Conservation (phyloP, 2,113 vertebrate genomes). For the Apteryx owenii region DNA sequence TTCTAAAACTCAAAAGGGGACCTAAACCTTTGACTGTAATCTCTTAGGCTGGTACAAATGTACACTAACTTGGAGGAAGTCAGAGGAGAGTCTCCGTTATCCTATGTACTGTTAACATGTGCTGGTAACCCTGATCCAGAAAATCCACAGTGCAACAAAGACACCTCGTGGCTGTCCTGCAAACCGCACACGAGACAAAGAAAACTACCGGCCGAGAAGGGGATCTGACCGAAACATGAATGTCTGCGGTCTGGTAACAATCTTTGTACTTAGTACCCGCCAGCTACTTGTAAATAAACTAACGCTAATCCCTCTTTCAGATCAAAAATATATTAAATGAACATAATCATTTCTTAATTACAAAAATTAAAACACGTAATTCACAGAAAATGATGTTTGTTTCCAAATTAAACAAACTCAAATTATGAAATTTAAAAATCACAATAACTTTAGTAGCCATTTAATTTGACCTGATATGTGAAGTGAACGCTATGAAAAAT, state of each 20-base stretch:
- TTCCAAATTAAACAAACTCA: background rate
- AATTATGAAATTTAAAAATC: background rate
- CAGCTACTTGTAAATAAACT: rapidly evolving
- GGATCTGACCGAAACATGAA: rapidly evolving
- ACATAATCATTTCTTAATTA: background rate
- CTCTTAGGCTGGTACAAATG: background rate
- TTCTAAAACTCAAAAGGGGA: background rate
- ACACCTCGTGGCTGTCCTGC: constrained; percentile 73
- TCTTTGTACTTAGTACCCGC: background rate
- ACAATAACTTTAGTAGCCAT: background rate
- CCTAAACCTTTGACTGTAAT: background rate
- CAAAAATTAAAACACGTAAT: background rate
- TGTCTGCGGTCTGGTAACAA: rapidly evolving
- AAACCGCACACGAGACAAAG: background rate
- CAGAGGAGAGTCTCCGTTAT: background rate
- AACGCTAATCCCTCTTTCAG: background rate
- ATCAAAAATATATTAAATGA: background rate
- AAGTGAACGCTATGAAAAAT: background rate
- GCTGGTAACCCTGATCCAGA: background rate
- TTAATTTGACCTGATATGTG: background rate
- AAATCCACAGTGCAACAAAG: constrained; percentile 59
- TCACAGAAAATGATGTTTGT: background rate
- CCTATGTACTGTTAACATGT: rapidly evolving
- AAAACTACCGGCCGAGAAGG: rapidly evolving
- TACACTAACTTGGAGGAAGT: rapidly evolving